These are phyloP conservation scores for Brienomyrus longianalis DNA, from an alignment of 2,113 vertebrate species.

Conservation along the genomic window DNA sequence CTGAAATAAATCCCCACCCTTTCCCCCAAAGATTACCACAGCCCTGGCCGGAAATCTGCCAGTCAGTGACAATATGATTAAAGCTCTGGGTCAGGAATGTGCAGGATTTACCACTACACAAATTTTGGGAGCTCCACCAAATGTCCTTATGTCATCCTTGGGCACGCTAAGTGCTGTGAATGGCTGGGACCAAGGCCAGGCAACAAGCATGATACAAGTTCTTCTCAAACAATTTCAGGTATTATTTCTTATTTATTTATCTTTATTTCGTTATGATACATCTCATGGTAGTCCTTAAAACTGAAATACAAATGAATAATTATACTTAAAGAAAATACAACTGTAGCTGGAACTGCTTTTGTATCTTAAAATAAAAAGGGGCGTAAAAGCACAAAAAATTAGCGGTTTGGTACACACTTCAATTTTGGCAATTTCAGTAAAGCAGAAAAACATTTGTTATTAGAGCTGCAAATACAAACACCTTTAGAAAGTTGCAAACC, in stretches of 20 bases:
- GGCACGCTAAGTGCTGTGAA: conserved; percentile 27
- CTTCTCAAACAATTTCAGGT: conserved; percentile 46
- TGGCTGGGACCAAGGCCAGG: conserved; percentile 53
- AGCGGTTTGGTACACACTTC: not conserved
- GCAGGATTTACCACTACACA: conserved; percentile 41
- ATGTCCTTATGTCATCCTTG: conserved; percentile 23
- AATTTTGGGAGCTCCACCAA: conserved; percentile 19
- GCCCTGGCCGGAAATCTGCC: conserved; percentile 46
- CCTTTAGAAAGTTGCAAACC: not conserved
- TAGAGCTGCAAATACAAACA: not conserved
- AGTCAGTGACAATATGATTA: conserved; percentile 23
- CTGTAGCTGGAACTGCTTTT: not conserved
- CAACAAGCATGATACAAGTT: conserved; percentile 37
- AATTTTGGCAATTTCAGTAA: not conserved
- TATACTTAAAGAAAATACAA: not conserved
- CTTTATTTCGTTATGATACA: not conserved
- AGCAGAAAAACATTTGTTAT: not conserved
- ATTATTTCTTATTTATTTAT: not conserved
- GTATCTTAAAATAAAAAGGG: not conserved
- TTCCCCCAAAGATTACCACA: conserved; percentile 41
- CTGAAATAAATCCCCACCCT: not conserved
- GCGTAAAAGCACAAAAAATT: not conserved
- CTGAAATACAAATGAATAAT: not conserved
- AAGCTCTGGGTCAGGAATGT: conserved; percentile 42
- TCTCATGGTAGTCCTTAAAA: not conserved